phyloP scores from a whole-genome alignment of 1,140 invertebrate genomes.

The Dendroctonus valens region DNA sequence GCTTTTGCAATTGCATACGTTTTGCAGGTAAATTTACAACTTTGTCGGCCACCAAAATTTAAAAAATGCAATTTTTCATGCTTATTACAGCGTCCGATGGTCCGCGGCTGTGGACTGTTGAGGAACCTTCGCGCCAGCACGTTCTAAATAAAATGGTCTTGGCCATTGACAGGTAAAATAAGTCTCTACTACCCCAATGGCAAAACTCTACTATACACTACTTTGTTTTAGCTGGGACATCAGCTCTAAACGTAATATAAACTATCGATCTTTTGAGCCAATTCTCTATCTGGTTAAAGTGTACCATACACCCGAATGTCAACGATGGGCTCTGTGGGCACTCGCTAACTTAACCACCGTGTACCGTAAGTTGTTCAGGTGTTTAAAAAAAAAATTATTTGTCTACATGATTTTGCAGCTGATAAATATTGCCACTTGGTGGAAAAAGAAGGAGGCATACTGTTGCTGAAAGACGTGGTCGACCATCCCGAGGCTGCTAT shows the following conservation, averaged over 20 bases:
- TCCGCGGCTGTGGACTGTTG: conserved; percentile 75
- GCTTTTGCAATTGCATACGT: no score
- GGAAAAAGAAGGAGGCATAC: conserved; percentile 79
- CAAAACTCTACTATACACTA: background rate
- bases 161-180: conserved; percentile 67
- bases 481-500: conserved; percentile 59
- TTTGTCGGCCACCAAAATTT: no score
- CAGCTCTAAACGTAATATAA: conserved; percentile 86
- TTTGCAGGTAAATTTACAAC: no score
- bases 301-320: conserved; percentile 84
- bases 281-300: conserved; percentile 78
- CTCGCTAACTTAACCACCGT: conserved; percentile 93
- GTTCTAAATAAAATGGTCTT: conserved; percentile 74
- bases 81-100: conserved; percentile 76
- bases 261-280: conserved; percentile 94
- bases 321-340: conserved; percentile 97
- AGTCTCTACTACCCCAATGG: background rate
- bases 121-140: conserved; percentile 65
- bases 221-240: conserved; percentile 69
- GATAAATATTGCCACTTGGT: conserved; percentile 89
- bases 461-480: conserved; percentile 69
- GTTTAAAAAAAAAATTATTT: conserved; percentile 15
- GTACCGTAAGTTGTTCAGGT: conserved; percentile 70
- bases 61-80: no score
- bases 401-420: conserved; percentile 55